These are phyloP conservation scores for Meghimatium bilineatum DNA, from an alignment of 2,888 invertebrate genomes.

Conservation along the genomic window DNA sequence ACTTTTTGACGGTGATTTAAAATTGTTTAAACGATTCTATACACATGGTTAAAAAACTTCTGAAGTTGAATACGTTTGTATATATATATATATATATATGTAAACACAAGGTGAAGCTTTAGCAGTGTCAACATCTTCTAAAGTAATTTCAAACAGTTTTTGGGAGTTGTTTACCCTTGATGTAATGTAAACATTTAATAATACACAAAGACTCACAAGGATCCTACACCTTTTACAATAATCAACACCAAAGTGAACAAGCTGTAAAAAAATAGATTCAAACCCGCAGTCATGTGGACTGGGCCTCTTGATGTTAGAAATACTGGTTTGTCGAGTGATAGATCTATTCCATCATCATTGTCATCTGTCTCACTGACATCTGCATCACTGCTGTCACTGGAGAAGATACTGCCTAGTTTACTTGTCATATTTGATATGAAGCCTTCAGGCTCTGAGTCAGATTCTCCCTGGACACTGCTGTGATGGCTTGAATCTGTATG, in stretches of 20 bases:
- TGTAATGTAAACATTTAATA: neutral
- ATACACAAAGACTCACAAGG: neutral
- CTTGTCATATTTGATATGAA: conserved; percentile 72
- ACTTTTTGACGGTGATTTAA: too few relatives aligned
- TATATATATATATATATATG: too few relatives aligned
- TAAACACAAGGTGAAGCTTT: too few relatives aligned
- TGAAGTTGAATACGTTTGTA: too few relatives aligned
- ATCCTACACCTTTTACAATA: conserved; percentile 6
- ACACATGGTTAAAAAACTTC: too few relatives aligned
- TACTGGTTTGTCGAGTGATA: conserved; percentile 72
- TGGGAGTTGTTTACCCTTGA: too few relatives aligned
- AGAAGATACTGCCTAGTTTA: conserved; percentile 81
- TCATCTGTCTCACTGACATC: conserved; percentile 72
- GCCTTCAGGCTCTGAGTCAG: conserved; percentile 74
- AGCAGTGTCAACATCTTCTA: too few relatives aligned
- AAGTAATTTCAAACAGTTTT: too few relatives aligned
- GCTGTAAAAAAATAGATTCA: conserved; percentile 43
- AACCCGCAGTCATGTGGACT: conserved; percentile 69
- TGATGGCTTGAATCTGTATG: conserved; percentile 62
- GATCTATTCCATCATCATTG: conserved; percentile 68
- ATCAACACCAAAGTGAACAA: conserved; percentile 30
- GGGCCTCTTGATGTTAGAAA: conserved; percentile 75
- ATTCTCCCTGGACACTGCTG: conserved; percentile 75
- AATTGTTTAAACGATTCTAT: too few relatives aligned
- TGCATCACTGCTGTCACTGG: conserved; percentile 82